phyloP scores from a whole-genome alignment of 2,113 vertebrate species.

The Leucopsar rothschildi region DNA sequence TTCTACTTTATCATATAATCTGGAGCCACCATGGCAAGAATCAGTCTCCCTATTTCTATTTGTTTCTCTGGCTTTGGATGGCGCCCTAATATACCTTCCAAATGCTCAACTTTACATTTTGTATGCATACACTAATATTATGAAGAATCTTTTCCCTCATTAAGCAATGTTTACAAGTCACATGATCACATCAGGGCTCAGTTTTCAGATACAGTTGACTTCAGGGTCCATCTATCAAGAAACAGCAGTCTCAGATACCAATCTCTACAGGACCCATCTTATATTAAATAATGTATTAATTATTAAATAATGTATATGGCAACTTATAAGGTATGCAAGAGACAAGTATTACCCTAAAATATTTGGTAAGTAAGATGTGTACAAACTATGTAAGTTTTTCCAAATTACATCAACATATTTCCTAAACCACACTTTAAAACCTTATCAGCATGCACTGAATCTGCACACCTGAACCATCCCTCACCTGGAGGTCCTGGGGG shows the following conservation, averaged over 20 bases:
- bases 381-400: neutral
- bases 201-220: neutral
- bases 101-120: neutral
- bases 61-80: neutral
- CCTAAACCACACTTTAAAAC: neutral
- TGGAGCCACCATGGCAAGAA: neutral
- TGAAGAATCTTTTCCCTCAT: neutral
- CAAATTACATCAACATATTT: neutral
- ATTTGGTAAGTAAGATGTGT: neutral
- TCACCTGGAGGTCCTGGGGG: slow-evolving; percentile 87
- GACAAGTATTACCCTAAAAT: neutral
- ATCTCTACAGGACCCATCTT: neutral
- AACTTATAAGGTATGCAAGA: neutral
- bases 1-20: neutral
- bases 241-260: neutral
- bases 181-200: neutral
- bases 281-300: neutral
- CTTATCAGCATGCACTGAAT: neutral
- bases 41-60: neutral
- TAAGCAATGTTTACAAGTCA: neutral
- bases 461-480: neutral
- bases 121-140: neutral
- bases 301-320: neutral
- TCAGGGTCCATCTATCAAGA: neutral
- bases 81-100: neutral